These are phyloP conservation scores for Brachionus manjavacas DNA, from an alignment of 1,140 invertebrate species.

Conservation along the genomic window DNA sequence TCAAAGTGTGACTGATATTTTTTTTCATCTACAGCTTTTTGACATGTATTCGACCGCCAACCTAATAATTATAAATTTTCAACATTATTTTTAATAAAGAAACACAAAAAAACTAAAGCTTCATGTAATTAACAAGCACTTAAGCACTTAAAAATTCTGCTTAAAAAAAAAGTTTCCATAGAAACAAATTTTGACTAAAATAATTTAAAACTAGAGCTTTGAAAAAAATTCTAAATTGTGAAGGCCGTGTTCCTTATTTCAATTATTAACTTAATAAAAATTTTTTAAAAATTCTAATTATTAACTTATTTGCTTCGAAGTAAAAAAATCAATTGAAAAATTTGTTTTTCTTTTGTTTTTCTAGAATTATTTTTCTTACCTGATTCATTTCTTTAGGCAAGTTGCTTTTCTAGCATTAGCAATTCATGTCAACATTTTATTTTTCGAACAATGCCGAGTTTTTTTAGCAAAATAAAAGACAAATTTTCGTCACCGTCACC, in stretches of 20 bases:
- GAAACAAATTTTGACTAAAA: neutral
- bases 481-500: slow-evolving; percentile 19
- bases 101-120: neutral
- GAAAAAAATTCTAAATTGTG: slow-evolving; percentile 3
- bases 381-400: neutral
- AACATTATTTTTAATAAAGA: neutral
- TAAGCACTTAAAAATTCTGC: neutral
- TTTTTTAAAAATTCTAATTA: slow-evolving; percentile 31
- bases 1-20: neutral
- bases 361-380: neutral
- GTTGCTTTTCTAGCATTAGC: neutral
- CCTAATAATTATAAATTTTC: neutral
- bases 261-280: slow-evolving; percentile 26
- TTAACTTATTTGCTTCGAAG: slow-evolving; percentile 22
- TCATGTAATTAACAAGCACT: slow-evolving; percentile 30
- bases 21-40: neutral
- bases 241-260: neutral
- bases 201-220: neutral
- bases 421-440: neutral
- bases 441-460: neutral
- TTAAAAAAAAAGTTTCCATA: neutral
- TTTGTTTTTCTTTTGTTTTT: slow-evolving; percentile 26
- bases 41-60: neutral
- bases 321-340: slow-evolving; percentile 1
- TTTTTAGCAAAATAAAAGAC: slow-evolving; percentile 36